Conservation (phyloP, 1,140 invertebrate species). For the Pinna nobilis region DNA sequence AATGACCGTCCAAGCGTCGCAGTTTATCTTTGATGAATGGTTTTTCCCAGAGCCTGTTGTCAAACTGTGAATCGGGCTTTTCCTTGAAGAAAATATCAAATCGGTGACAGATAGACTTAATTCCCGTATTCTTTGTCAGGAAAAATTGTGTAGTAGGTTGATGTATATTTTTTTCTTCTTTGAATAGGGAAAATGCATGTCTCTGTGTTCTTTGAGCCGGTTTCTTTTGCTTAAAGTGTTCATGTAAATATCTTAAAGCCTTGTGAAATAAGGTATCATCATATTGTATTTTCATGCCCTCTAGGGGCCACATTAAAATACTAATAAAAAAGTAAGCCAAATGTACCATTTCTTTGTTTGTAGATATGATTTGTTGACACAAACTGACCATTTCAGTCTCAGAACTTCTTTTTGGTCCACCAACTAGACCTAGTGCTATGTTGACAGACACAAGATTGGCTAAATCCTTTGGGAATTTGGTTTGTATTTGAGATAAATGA, state of each 20-base stretch:
- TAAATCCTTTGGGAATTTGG: constrained; percentile 11
- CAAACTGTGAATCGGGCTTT: neutral
- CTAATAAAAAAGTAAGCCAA: constrained; percentile 31
- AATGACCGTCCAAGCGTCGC: neutral
- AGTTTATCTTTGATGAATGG: neutral
- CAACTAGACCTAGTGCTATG: constrained; percentile 17
- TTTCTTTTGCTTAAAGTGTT: neutral
- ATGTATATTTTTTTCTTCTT: constrained; percentile 18
- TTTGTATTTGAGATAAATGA: constrained; percentile 10
- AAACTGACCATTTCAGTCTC: neutral
- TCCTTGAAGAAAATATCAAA: constrained; percentile 18
- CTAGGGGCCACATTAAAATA: constrained; percentile 22
- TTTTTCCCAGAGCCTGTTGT: constrained; percentile 27
- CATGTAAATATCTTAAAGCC: neutral
- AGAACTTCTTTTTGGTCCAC: constrained; percentile 8
- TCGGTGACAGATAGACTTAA: constrained; percentile 22
- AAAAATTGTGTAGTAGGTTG: constrained; percentile 27
- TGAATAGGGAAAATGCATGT: neutral
- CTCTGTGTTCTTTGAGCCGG: neutral
- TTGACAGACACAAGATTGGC: constrained; percentile 22
- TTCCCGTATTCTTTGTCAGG: constrained; percentile 18
- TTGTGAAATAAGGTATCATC: constrained; percentile 2
- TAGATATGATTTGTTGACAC: constrained; percentile 7
- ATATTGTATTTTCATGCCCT: neutral
- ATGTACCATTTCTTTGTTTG: neutral